These are phyloP conservation scores for Neosilurus hyrtlii DNA, from an alignment of 2,797 vertebrate species.

Conservation along the genomic window DNA sequence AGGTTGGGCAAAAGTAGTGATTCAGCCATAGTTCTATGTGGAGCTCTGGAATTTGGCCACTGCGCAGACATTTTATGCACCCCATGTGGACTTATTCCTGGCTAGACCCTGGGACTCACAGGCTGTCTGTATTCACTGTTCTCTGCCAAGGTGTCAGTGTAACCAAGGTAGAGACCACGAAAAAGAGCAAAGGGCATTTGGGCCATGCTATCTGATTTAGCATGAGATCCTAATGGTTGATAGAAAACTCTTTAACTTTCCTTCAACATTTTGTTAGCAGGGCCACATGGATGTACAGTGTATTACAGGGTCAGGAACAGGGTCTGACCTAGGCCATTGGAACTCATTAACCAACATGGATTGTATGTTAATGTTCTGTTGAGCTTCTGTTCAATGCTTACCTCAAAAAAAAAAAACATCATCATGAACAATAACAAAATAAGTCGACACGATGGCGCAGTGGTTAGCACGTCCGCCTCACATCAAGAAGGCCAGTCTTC, in stretches of 20 bases:
- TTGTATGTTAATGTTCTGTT: constrained; percentile 28
- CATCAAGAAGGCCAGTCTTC: too few relatives aligned
- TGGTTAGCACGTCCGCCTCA: too few relatives aligned
- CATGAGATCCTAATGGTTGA: constrained; percentile 32
- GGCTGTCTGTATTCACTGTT: constrained; percentile 41
- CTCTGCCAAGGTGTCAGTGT: constrained; percentile 54
- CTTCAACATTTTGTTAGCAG: constrained; percentile 51
- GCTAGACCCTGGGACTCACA: constrained; percentile 41
- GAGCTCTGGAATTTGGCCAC: constrained; percentile 48
- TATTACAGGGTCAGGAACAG: constrained; percentile 47
- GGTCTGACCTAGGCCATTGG: constrained; percentile 46
- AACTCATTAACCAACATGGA: constrained; percentile 47
- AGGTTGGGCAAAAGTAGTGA: constrained; percentile 42
- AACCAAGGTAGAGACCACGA: constrained; percentile 51
- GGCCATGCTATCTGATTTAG: constrained; percentile 47
- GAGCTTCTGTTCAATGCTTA: constrained; percentile 27
- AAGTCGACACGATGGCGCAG: background rate
- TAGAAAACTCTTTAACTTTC: constrained; percentile 46
- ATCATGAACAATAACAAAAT: background rate
- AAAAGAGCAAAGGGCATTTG: constrained; percentile 23
- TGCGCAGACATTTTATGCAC: constrained; percentile 47
- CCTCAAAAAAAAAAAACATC: constrained; percentile 14
- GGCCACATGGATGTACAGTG: constrained; percentile 24
- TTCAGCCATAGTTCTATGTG: constrained; percentile 36
- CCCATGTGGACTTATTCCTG: constrained; percentile 54